Evolutionary conservation across 2,113 vertebrate species (phyloP), one percentile per base, ranked within the genome.

Genomic region (Australoheros scitulus): DNA sequence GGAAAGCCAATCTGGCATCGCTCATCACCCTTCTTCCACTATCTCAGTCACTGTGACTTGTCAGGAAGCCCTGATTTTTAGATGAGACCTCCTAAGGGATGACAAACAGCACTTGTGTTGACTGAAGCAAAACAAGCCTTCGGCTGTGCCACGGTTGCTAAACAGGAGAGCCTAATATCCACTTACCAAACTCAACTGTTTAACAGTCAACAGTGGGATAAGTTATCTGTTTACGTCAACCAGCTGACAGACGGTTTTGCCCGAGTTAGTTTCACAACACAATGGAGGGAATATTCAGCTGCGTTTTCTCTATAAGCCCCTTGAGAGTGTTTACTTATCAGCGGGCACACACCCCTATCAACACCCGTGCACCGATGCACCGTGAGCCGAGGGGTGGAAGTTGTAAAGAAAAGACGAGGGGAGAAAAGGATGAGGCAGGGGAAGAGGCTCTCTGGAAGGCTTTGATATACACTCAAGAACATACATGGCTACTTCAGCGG

Each of bases 321-420:
- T 85, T 1, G 76, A 92, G 91, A 91, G 92, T 36, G 88, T 91
- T 92, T 84, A 92, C 91, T 91, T 94, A 94, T 94, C 92, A 77
- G 88, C 26, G 85, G 84, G 90, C 87, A 81, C 93, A 93, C 94
- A 92, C 85, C 89, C 91, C 92, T 91, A 92, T 94, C 93, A 88
- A 84, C 57, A 82, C 87, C 70, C 63, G 43, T 79, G 86, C 92
- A 93, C 91, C 87, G 76, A 77, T 52, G 79, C 91, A 81, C 84
- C 24, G 60, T 10, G 13, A 87, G 88, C 55, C 1, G 76, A 85
- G 85, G 87, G 87, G 87, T 65, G 88, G 63, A 61, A 81, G 76
- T 32, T 74, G 70, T 20, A 82, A 77, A 61, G 59, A 56, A 64
- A 60, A 76, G 84, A 76, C 20, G 72, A 75, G 36, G 55, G 26